Evolutionary conservation across 2,113 vertebrate genomes (phyloP), one percentile per base, ranked within the genome.

Genomic region (Silurus asotus): DNA sequence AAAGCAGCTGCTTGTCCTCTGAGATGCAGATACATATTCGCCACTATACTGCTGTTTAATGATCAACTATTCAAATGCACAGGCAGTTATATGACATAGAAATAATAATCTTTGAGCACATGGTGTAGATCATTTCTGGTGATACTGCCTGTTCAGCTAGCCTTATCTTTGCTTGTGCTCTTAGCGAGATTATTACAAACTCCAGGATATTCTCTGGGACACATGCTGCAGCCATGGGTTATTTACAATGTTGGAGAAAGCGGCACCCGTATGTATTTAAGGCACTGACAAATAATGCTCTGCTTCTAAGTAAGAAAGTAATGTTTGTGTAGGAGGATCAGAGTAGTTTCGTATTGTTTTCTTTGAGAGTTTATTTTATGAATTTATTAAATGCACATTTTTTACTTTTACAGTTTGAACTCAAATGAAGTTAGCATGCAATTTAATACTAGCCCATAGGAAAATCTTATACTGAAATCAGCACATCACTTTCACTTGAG

Each of bases 1-100:
- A 91, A 58, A 93, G 93, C 93, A 94, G 92, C 92, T 94, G 93
- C 91, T 93, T 80, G 88, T 91, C 90, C 91, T 90, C 85, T 5
- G 91, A 92, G 91, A 91, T 87, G 19, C 79, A 86, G 45, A 86
- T n/a, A 86, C 77, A 70, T 15, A 79, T 15, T 61, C 70, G 51
- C 72, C 81, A 64, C 75, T 67, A 70, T 53, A 76, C 81, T 78
- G 62, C 20, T 70, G 88, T 76, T 90, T 89, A 90, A 88, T 88
- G 89, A 90, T 90, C 86, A 90, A 87, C 87, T 83, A 76, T 85
- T 64, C 64, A 80, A 15, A 67, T 59, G 84, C 79, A 88, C 67
- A 88, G 48, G 17, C 86, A 67, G 65, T 74, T 86, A 64, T 83
- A 75, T 14, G 51, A 85, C 28, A 51, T 20, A 19, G 51, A 85